Evolutionary conservation across 2,113 vertebrate species (phyloP), one percentile per base, ranked within the genome.

Genomic region (Eptatretus burgeri): DNA sequence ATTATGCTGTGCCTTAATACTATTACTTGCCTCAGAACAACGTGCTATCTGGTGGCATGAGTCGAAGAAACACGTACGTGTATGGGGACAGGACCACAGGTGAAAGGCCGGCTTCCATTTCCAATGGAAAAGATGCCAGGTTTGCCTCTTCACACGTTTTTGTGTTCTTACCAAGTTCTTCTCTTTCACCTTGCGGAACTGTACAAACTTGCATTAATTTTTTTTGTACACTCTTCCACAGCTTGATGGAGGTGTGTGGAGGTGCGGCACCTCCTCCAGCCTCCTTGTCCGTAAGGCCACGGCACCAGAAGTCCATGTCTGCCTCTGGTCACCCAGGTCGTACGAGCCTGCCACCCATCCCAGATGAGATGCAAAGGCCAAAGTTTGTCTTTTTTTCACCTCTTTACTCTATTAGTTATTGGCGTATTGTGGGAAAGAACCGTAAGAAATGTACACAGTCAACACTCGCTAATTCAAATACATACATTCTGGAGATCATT

Each of bases 261-360:
- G 74, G 79, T 49, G 74, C 77, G 16, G 67, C 75, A 1, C 71
- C 72, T 51, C 66, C 74, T 51, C 71, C 77, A 14, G 60, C 77
- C 1, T 69, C 78, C 9, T 71, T 77, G n/a, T 9, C 56, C 1
- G 73, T 88, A 0, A 78, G 89, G 49, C 85, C 91, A n/a, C 85
- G 91, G 13, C 91, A 95, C 72, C 83, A 88, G 63, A 98, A 98
- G 73, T 95, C 91, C 51, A 89, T 98, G 86, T 95, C 91, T 1
- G 78, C 91, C 18, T 95, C 91, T n/a, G 82, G 86, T 51, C 91
- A 98, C 64, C 87, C 91, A 10, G 79, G 82, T 53, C 95, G 93
- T 75, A 81, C 82, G 67, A 82, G 83, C 65, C 81, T 93, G 73
- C 86, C 89, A 65, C 85, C 89, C 70, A 60, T 60, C 56, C 87